Evolutionary conservation across 2,888 invertebrate species (phyloP).

Genomic region (Zeuzera pyrina): DNA sequence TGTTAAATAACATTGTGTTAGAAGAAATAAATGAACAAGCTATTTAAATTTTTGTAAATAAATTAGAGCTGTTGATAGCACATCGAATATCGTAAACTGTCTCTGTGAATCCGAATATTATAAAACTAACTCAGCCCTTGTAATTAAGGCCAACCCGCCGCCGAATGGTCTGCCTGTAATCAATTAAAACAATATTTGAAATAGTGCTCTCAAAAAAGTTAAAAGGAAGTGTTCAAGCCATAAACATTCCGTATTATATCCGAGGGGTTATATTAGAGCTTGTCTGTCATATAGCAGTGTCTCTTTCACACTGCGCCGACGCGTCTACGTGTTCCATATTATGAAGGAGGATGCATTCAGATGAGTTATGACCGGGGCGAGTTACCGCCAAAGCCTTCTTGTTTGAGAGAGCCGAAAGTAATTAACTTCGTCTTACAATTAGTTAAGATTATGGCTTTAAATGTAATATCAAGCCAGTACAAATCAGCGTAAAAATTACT

Average conservation of each 20-base stretch:
- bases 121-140: constrained; percentile 41
- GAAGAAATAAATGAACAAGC: no score
- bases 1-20: no score
- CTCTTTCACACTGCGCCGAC: constrained; percentile 51
- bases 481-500: no score
- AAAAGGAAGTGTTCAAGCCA: constrained; percentile 58
- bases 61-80: constrained; percentile 43
- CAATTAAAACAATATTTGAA: constrained; percentile 73
- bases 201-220: constrained; percentile 61
- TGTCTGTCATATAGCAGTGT: constrained; percentile 23
- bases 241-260: constrained; percentile 59
- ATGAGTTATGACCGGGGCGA: constrained; percentile 55
- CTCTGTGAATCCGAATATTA: constrained; percentile 30
- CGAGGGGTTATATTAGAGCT: constrained; percentile 23
- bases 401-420: constrained; percentile 59
- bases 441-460: constrained; percentile 62
- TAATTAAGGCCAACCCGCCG: constrained; percentile 52
- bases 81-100: constrained; percentile 30
- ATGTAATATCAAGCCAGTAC: no score
- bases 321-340: constrained; percentile 55
- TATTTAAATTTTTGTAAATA: no score
- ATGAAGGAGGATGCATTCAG: constrained; percentile 42
- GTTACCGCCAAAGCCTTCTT: constrained; percentile 65
- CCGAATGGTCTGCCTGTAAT: constrained; percentile 66
- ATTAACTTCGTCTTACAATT: constrained; percentile 56